Conservation (phyloP, 2,888 invertebrate genomes). For the Campoletis raptor region DNA sequence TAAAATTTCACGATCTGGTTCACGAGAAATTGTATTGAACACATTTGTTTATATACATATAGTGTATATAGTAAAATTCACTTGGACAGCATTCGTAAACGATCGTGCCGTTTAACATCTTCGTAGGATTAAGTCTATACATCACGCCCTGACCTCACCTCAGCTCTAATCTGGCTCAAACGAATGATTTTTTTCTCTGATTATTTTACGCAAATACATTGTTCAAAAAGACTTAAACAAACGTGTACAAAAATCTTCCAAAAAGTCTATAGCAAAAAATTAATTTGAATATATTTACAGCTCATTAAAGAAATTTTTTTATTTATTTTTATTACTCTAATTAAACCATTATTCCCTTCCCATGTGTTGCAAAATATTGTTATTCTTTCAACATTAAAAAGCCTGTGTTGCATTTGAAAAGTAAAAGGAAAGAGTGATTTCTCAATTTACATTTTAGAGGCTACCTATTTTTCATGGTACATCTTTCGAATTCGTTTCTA, state of each 20-base stretch:
- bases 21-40: slow-evolving; percentile 24
- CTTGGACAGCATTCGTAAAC: slow-evolving; percentile 74
- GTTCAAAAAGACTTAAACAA: neutral
- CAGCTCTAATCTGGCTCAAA: slow-evolving; percentile 65
- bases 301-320: neutral
- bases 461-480: neutral
- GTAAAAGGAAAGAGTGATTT: neutral
- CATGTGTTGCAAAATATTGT: neutral
- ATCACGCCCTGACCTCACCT: slow-evolving; percentile 74
- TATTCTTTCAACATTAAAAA: neutral
- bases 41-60: slow-evolving; percentile 5
- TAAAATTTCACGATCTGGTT: slow-evolving; percentile 53
- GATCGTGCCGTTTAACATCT: slow-evolving; percentile 79
- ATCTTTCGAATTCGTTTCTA: slow-evolving; percentile 1
- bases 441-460: slow-evolving; percentile 2
- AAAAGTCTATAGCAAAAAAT: neutral
- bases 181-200: slow-evolving; percentile 21
- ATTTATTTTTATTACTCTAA: neutral
- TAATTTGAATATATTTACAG: neutral
- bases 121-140: slow-evolving; percentile 79
- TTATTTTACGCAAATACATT: neutral
- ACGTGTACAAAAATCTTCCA: neutral
- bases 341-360: neutral
- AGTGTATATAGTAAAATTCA: slow-evolving; percentile 29
- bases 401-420: neutral